These are phyloP conservation scores for Athene cunicularia DNA, from an alignment of 2,113 vertebrate species.

Conservation along the genomic window DNA sequence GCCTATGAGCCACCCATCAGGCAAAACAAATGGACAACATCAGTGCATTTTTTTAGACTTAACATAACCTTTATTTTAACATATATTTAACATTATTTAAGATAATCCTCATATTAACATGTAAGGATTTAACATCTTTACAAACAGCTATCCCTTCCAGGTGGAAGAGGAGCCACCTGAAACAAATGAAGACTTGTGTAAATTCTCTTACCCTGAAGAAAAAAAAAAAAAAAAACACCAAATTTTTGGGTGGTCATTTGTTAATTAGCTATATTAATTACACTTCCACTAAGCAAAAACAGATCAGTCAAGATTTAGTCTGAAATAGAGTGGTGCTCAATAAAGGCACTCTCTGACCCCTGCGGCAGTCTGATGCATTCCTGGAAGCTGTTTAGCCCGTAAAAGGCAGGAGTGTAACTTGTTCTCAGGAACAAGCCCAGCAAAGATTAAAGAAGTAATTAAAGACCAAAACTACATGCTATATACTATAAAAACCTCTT, in stretches of 20 bases:
- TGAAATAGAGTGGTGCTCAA: background rate
- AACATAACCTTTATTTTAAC: background rate
- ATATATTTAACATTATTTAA: background rate
- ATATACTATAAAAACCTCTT: constrained; percentile 21
- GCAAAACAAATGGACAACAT: background rate
- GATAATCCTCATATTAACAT: background rate
- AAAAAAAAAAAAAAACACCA: too few species aligned
- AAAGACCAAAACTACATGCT: constrained; percentile 24
- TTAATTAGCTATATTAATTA: constrained; percentile 31
- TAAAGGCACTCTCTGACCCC: background rate
- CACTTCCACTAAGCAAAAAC: background rate
- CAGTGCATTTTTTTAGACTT: background rate
- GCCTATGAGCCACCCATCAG: background rate
- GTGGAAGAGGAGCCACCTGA: background rate
- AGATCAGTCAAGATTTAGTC: background rate
- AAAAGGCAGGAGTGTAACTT: constrained; percentile 18
- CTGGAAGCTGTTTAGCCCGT: constrained; percentile 24
- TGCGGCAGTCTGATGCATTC: background rate
- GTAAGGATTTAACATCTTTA: background rate
- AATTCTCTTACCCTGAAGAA: accelerated
- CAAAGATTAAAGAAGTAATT: constrained; percentile 61
- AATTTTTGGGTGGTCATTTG: background rate
- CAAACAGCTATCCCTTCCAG: background rate
- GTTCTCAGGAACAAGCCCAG: constrained; percentile 21
- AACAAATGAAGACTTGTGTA: background rate